Percentiles rank a stretch among this genome's conserved stretches.
phyloP scores from a whole-genome alignment of 2,113 vertebrate genomes.

The Vidua chalybeata region DNA sequence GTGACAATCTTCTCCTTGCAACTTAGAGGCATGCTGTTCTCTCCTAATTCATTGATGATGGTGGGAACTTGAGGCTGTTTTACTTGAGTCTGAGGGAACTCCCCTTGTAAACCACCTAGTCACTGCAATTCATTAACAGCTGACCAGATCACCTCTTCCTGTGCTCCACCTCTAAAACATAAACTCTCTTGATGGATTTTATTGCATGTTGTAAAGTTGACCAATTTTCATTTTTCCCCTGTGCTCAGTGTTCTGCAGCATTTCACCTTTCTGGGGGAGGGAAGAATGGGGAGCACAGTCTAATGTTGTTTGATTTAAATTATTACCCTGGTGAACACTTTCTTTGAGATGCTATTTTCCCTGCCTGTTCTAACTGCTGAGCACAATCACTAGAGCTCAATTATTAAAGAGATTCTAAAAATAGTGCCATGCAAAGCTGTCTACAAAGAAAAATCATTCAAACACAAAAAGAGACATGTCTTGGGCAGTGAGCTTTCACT shows the following conservation, averaged over 20 bases:
- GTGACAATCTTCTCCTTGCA: background rate
- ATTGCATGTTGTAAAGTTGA: constrained; percentile 9
- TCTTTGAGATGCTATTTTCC: constrained; percentile 73
- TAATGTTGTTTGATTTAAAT: constrained; percentile 73
- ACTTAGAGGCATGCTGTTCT: background rate
- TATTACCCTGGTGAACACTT: constrained; percentile 56
- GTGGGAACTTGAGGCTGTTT: background rate
- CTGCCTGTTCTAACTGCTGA: constrained; percentile 70
- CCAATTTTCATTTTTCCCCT: constrained; percentile 17
- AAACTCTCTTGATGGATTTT: constrained; percentile 33
- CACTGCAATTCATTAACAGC: background rate
- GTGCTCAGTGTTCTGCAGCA: background rate
- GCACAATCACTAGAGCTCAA: constrained; percentile 77
- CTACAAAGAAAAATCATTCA: constrained; percentile 75
- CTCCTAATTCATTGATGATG: background rate
- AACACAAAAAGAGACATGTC: constrained; percentile 65
- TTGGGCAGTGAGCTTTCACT: constrained; percentile 19
- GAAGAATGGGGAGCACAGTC: background rate
- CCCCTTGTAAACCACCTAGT: background rate
- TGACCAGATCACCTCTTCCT: background rate
- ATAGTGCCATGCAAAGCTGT: constrained; percentile 67
- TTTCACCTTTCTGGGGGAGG: constrained; percentile 5
- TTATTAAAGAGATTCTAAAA: constrained; percentile 82
- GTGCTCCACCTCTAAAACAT: background rate
- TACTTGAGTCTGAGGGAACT: background rate